These are phyloP conservation scores for Pelobates fuscus DNA, from an alignment of 2,113 vertebrate genomes.

Conservation along the genomic window DNA sequence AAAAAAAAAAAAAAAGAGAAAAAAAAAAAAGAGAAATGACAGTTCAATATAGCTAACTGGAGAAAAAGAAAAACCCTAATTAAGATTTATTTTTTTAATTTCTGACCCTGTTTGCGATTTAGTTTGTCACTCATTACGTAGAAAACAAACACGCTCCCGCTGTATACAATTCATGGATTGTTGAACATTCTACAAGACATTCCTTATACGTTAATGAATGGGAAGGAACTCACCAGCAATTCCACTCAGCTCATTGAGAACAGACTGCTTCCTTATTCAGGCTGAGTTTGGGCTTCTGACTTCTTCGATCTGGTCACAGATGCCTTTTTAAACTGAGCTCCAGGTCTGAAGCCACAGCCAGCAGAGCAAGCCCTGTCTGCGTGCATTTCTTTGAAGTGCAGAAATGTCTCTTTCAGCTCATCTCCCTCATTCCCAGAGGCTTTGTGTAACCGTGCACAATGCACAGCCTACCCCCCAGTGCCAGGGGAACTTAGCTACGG, in stretches of 20 bases:
- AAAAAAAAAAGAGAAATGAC: too few relatives aligned
- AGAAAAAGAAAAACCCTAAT: too few relatives aligned
- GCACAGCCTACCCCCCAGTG: not conserved
- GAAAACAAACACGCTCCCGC: too few relatives aligned
- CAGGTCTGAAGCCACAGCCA: not conserved
- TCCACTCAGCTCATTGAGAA: not conserved
- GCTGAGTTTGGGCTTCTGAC: not conserved
- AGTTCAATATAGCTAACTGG: too few relatives aligned
- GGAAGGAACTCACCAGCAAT: conserved; percentile 10
- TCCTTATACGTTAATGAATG: too few relatives aligned
- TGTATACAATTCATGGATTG: too few relatives aligned
- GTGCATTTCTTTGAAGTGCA: not conserved
- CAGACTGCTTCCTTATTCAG: conserved; percentile 27
- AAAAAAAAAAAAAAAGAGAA: too few relatives aligned
- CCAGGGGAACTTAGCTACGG: conserved; percentile 11
- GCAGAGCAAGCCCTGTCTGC: not conserved
- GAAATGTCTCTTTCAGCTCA: not conserved
- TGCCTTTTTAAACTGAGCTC: not conserved
- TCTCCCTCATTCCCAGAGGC: not conserved
- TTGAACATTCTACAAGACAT: too few relatives aligned
- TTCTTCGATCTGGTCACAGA: not conserved
- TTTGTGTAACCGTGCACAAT: conserved; percentile 4
- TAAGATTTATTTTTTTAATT: too few relatives aligned
- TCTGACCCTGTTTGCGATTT: too few relatives aligned
- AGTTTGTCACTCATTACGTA: too few relatives aligned